Evolutionary conservation across 2,113 vertebrate genomes (phyloP), one percentile per base, ranked within the genome.

Genomic region (Casuarius casuarius): DNA sequence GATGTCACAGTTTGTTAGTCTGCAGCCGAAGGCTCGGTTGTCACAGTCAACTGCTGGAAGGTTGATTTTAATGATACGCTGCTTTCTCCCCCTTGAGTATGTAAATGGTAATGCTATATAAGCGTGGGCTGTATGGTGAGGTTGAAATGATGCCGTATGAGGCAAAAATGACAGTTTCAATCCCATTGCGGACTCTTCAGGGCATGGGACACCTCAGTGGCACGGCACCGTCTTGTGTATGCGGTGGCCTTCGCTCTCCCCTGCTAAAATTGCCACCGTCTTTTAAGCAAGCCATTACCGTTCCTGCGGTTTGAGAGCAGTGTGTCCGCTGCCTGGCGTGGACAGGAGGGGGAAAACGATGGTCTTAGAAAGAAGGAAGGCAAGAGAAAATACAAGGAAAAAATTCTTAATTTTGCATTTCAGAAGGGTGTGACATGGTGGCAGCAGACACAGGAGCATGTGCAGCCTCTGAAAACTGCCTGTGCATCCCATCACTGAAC

Each of bases 401-500:
- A 26, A 3, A 1, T 38, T 44, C 13, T 33, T 59, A 17, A 21
- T 17, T 17, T 16, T 13, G 61, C 70, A 38, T 44, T 66, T 38
- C 16, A 14, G 22, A 33, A 20, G 18, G 29, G 25, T n/a, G 5
- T 10, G 33, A 33, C 11, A 31, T 26, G 2, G 54, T 5, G 44
- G 67, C 61, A 89, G 17, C 16, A 22, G 15, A 16, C 2, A 1
- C 4, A 35, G 54, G 54, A 83, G 33, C 33, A 18, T 68, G 31
- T 1, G 7, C 46, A 14, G 46, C 3, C 71, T 35, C 51, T 16
- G 44, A 26, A 33, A 33, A 38, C 16, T 46, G 2, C 33, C 46
- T 7, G 2, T 38, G n/a, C 21, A 2, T 44, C 26, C 56, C 26
- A 2, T 28, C 26, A 6, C 42, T 0, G 20, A 29, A 42, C 9